Evolutionary conservation across 2,797 vertebrate species (phyloP).

Genomic region (Rallus crepitans): DNA sequence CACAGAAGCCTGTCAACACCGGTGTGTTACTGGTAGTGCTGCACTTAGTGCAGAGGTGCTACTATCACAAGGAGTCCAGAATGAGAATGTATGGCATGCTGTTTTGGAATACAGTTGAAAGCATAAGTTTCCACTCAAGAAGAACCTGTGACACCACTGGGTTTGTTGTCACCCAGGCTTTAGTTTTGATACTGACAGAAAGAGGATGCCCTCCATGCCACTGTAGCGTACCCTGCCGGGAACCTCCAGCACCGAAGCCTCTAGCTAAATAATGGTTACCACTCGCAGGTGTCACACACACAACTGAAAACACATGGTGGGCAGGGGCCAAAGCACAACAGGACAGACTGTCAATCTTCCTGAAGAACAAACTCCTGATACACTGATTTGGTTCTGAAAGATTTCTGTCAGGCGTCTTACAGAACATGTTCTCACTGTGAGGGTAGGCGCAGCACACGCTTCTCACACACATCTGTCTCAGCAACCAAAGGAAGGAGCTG

Average conservation of each 20-base stretch:
- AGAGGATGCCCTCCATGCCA: not conserved
- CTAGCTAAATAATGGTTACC: not conserved
- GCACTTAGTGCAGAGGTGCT: fast-evolving
- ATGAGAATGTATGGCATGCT: not conserved
- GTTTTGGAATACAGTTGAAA: not conserved
- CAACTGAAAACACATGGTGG: not conserved
- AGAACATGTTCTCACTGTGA: not conserved
- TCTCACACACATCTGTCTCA: not conserved
- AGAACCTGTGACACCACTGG: not conserved
- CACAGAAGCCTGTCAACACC: not conserved
- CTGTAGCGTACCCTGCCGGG: not conserved
- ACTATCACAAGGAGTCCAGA: not conserved
- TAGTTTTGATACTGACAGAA: not conserved
- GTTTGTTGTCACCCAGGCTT: not conserved
- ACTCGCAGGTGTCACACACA: not conserved
- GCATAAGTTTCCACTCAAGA: not conserved
- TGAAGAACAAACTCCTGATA: not conserved
- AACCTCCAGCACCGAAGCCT: not conserved
- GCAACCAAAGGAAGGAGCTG: not conserved
- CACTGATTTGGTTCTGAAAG: not conserved
- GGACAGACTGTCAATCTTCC: not conserved
- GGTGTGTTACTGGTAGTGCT: not conserved
- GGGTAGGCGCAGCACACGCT: not conserved
- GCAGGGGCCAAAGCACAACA: not conserved
- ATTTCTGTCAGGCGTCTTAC: not conserved